These are phyloP conservation scores for Arctocebus calabarensis DNA, from an alignment of 2,797 vertebrate genomes.

Conservation along the genomic window DNA sequence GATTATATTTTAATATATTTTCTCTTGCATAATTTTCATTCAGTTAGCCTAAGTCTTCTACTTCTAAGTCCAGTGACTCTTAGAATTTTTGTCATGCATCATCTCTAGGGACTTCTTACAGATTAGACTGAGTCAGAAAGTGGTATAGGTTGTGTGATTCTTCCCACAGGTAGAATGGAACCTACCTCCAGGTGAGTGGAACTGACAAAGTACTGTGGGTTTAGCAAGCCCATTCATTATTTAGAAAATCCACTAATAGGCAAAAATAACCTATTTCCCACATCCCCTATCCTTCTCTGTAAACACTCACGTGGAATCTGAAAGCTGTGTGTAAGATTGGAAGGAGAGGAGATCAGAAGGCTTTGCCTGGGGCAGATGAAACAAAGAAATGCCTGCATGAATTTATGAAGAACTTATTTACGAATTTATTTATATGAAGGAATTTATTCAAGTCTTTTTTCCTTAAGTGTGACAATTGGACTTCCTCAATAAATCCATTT, in stretches of 20 bases:
- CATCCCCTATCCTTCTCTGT: not conserved
- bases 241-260: constrained; percentile 3
- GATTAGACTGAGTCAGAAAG: constrained; percentile 52
- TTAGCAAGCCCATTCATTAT: constrained; percentile 1
- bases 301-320: not conserved
- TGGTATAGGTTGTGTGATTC: not conserved
- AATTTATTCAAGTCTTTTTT: not conserved
- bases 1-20: not conserved
- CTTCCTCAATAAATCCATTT: not conserved
- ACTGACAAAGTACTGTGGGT: constrained; percentile 1
- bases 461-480: not conserved
- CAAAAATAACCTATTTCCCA: not conserved
- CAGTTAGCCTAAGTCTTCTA: not conserved
- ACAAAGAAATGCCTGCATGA: not conserved
- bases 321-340: not conserved
- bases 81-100: not conserved
- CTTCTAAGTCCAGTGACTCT: constrained; percentile 14
- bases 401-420: not conserved
- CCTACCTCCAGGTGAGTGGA: not conserved
- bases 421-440: no score
- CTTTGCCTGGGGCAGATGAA: not conserved
- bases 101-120: constrained; percentile 51
- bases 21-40: constrained; percentile 39
- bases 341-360: not conserved
- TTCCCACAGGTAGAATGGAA: not conserved